Evolutionary conservation across 2,888 invertebrate genomes (phyloP).

Genomic region (Oxytorus armatus): DNA sequence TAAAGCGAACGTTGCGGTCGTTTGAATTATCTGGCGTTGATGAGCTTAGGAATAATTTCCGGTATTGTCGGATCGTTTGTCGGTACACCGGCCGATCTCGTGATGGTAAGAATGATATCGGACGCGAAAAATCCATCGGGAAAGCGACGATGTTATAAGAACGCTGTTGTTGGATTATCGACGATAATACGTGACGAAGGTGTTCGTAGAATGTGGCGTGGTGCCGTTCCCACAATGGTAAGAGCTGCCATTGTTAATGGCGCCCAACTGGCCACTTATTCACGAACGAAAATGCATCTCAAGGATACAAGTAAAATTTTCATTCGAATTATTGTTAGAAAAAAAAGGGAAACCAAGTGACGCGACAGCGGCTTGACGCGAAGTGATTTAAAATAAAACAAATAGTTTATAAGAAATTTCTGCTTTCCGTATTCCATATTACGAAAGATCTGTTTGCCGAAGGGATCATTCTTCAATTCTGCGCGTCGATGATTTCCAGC

Average conservation of each 20-base stretch:
- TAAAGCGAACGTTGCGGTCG: slow-evolving; percentile 68
- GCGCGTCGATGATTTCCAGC: slow-evolving; percentile 88
- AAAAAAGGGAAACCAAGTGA: background rate
- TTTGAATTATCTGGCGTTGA: slow-evolving; percentile 70
- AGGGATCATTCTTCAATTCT: slow-evolving; percentile 81
- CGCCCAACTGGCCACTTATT: slow-evolving; percentile 88
- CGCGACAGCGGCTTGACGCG: background rate
- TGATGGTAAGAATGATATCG: slow-evolving; percentile 88
- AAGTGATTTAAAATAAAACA: too few relatives aligned
- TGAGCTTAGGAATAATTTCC: slow-evolving; percentile 86
- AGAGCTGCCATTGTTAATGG: slow-evolving; percentile 89
- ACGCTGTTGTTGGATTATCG: slow-evolving; percentile 86
- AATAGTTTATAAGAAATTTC: too few relatives aligned
- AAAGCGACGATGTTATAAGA: slow-evolving; percentile 86
- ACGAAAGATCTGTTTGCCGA: slow-evolving; percentile 71
- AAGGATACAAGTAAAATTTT: slow-evolving; percentile 69
- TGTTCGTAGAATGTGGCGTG: slow-evolving; percentile 87
- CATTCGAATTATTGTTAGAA: background rate
- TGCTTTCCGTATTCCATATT: background rate
- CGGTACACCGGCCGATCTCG: slow-evolving; percentile 87
- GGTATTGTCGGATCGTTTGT: slow-evolving; percentile 88
- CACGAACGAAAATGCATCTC: slow-evolving; percentile 85
- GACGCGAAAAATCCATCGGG: slow-evolving; percentile 87
- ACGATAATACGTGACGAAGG: slow-evolving; percentile 87
- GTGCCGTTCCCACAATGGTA: slow-evolving; percentile 82